A percentile compares a stretch with the other conserved stretches of the same genome.
Conservation (phyloP, 37 sponge, comb jelly and placozoan genomes). For the Beroe forskalii region DNA sequence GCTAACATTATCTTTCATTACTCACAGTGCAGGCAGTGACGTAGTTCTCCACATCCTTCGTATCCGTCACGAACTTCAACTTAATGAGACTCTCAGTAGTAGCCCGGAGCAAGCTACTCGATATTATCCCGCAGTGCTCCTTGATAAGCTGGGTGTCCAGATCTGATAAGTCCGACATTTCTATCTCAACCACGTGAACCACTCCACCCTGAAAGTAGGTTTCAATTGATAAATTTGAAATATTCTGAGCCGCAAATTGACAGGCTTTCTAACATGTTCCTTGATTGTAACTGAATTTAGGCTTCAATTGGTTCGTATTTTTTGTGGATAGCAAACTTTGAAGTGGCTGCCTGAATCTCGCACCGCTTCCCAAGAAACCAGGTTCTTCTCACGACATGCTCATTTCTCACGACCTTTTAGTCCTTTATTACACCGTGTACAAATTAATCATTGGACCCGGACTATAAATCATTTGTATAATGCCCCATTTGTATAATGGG, state of each 20-base stretch:
- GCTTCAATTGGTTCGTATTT: too few relatives aligned
- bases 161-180: neutral
- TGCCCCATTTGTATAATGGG: too few relatives aligned
- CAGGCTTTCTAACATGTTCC: neutral
- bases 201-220: neutral
- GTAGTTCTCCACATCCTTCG: slow-evolving; percentile 19
- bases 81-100: slow-evolving; percentile 17
- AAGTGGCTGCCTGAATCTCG: neutral
- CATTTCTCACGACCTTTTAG: too few relatives aligned
- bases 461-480: too few relatives aligned
- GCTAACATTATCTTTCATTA: too few relatives aligned
- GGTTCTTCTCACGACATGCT: too few relatives aligned
- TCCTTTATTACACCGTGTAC: too few relatives aligned
- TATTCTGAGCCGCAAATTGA: neutral
- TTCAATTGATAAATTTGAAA: too few relatives aligned
- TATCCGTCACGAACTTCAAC: slow-evolving; percentile 20
- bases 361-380: too few relatives aligned
- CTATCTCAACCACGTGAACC: neutral
- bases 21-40: slow-evolving; percentile 31
- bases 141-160: neutral
- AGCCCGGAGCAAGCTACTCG: neutral
- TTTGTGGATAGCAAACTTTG: too few relatives aligned
- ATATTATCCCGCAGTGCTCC: slow-evolving; percentile 29
- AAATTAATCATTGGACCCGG: too few relatives aligned
- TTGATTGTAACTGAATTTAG: neutral